Evolutionary conservation across 1,140 invertebrate genomes (phyloP), one percentile per base, ranked within the genome.

Genomic region (Aphis gossypii): DNA sequence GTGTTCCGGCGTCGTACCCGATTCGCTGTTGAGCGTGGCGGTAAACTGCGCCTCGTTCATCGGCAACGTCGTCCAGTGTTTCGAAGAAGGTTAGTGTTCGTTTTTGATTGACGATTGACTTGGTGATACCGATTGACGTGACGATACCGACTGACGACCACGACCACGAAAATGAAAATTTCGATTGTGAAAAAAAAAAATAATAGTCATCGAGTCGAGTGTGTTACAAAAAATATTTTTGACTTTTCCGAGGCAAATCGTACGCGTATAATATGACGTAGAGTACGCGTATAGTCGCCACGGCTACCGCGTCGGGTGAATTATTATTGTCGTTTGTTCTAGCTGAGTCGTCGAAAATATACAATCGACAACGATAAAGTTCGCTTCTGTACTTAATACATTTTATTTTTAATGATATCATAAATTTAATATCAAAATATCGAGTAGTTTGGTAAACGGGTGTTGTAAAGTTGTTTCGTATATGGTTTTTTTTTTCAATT

Each of bases 31-130:
- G 25, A 95, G 95, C 94, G 95, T 96, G 94, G 96, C 97, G 94
- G 95, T 96, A 14, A 95, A 96, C 84, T 98, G 97, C 95, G 96
- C 97, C 51, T 96, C 97, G 9, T 98, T 97, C 95, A 97, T 98
- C 93, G 97, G 97, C 76, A 98, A 98, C 95, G 97, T 98, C 94
- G 96, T 97, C 46, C 97, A 97, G 95, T 98, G 98, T 95, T 97
- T 98, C 94, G 97, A 98, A 95, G 97, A 98, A 96, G 97, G 97
- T 97, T 95, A 30, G 86, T 88, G 2, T 25, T 9, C 4, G 4
- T 14, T 21, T 68, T n/a, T 48, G 11, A 41, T 41, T 41, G 38
- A 41, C 38, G 11, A 41, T 41, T 41, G 38, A 41, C 38, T 4
- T 46, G 8, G 14, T 3, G 48, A 51, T 14, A 46, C 4, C 8